Conservation (phyloP, 2,113 vertebrate species). For the Campylomormyrus numenius region DNA sequence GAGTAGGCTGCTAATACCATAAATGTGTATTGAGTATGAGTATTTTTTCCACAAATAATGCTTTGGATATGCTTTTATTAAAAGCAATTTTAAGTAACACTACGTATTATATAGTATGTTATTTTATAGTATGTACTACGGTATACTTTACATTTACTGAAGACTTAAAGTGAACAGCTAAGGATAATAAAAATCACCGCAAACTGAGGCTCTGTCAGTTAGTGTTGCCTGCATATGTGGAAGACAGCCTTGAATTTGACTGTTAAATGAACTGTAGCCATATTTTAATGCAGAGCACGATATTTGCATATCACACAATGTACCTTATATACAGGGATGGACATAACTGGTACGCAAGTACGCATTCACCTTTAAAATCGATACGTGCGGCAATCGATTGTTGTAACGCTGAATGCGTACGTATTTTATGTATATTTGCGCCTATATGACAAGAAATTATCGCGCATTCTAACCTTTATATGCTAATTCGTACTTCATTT, state of each 20-base stretch:
- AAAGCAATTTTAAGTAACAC: not conserved
- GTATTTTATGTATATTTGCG: too few relatives aligned
- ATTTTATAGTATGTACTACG: not conserved
- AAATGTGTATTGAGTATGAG: not conserved
- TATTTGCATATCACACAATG: not conserved
- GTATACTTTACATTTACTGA: not conserved
- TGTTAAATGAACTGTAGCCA: not conserved
- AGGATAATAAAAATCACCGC: not conserved
- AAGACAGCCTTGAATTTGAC: not conserved
- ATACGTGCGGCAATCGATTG: too few relatives aligned
- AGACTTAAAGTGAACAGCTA: not conserved
- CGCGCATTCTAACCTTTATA: too few relatives aligned
- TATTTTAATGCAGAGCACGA: not conserved
- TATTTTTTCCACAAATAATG: not conserved
- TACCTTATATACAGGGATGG: not conserved
- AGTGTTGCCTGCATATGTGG: not conserved
- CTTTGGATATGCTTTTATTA: not conserved
- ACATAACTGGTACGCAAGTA: too few relatives aligned
- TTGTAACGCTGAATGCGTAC: not conserved
- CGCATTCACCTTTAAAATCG: too few relatives aligned
- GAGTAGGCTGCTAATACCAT: not conserved
- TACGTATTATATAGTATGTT: not conserved
- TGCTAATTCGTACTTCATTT: too few relatives aligned
- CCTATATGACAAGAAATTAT: too few relatives aligned
- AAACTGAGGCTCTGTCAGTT: not conserved